A percentile compares a stretch with the other conserved stretches of the same genome.
Conservation (phyloP, 2,888 invertebrate species). For the Protonemura montana region DNA sequence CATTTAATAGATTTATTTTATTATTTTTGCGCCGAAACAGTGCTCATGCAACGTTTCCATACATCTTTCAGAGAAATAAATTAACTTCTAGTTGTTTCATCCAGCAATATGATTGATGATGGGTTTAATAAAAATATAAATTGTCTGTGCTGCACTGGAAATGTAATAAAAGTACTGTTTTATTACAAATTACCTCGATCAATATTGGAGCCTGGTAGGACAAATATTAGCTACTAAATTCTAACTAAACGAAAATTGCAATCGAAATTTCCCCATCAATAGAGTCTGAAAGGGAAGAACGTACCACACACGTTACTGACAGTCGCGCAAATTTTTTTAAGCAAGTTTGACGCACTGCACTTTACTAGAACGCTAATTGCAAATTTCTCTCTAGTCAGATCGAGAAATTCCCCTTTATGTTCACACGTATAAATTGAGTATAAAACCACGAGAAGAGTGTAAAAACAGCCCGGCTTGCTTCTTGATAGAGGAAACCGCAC, state of each 20-base stretch:
- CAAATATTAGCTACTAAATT: neutral
- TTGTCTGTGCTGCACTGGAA: neutral
- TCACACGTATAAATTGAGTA: neutral
- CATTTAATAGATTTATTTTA: slow-evolving; percentile 1
- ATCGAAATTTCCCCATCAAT: no score
- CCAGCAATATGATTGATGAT: neutral
- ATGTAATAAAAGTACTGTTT: neutral
- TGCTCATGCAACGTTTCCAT: neutral
- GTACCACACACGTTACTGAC: no score
- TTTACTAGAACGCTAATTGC: neutral
- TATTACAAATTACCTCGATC: neutral
- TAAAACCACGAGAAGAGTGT: neutral
- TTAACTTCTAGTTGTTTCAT: neutral
- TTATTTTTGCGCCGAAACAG: neutral
- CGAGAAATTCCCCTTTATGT: neutral
- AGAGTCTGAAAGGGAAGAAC: no score
- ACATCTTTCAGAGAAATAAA: neutral
- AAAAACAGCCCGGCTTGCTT: neutral
- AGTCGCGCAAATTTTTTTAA: no score
- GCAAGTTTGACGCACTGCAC: no score
- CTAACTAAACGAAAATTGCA: no score
- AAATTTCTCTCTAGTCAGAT: neutral
- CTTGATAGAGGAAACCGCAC: neutral
- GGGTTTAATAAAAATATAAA: neutral
- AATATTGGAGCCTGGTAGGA: neutral